These are phyloP conservation scores for Zapornia atra DNA, from an alignment of 2,113 vertebrate species.

Conservation along the genomic window DNA sequence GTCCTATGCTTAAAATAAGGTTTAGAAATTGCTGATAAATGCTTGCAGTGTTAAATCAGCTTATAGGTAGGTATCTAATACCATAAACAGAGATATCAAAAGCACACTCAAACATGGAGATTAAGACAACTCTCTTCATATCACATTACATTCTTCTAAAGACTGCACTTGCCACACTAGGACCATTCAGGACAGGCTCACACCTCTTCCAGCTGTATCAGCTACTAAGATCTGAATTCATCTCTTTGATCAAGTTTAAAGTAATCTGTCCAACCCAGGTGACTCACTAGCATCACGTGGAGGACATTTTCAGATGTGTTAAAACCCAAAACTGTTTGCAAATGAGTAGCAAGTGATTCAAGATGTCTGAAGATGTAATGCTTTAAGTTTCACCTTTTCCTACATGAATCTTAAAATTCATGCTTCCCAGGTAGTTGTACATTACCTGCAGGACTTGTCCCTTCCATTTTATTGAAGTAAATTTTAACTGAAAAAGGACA, in stretches of 20 bases:
- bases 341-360: neutral
- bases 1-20: neutral
- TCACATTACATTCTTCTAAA: neutral
- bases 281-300: neutral
- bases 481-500: neutral
- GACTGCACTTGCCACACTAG: neutral
- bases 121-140: neutral
- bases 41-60: neutral
- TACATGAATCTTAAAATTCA: neutral
- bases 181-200: neutral
- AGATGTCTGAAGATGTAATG: neutral
- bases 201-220: neutral
- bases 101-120: neutral
- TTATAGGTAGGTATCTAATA: neutral
- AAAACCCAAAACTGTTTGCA: neutral
- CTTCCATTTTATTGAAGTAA: neutral
- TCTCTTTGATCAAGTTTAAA: neutral
- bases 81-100: neutral
- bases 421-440: neutral
- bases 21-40: neutral
- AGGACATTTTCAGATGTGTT: neutral
- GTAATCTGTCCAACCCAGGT: neutral
- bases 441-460: neutral
- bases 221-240: neutral
- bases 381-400: neutral